These are phyloP conservation scores for Agrochola lota DNA, from an alignment of 2,888 invertebrate genomes.

Conservation along the genomic window DNA sequence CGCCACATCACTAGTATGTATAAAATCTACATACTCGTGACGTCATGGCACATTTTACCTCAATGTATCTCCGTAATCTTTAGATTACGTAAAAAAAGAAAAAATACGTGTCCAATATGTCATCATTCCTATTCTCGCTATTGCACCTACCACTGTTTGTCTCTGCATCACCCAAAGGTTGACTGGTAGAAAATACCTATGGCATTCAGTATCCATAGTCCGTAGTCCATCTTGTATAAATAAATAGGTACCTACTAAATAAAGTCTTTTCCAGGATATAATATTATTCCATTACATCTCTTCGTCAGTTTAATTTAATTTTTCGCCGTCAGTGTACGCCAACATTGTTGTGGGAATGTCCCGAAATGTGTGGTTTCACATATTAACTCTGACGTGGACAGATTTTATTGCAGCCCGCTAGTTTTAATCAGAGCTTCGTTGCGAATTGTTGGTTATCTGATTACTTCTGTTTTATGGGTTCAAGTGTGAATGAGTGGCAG, in stretches of 20 bases:
- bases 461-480: constrained; percentile 60
- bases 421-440: constrained; percentile 74
- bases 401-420: constrained; percentile 76
- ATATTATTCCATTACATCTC: constrained; percentile 53
- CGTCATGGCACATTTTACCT: too few relatives aligned
- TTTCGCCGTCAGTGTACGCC: constrained; percentile 76
- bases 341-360: constrained; percentile 81
- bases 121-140: too few relatives aligned
- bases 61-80: too few relatives aligned
- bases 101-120: too few relatives aligned
- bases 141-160: not conserved
- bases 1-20: too few relatives aligned
- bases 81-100: too few relatives aligned
- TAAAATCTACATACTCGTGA: too few relatives aligned
- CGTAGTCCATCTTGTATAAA: too few relatives aligned
- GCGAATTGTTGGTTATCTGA: constrained; percentile 60
- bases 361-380: constrained; percentile 78
- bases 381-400: constrained; percentile 78
- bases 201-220: too few relatives aligned
- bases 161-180: not conserved
- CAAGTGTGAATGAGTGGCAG: constrained; percentile 53
- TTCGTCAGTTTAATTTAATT: constrained; percentile 84
- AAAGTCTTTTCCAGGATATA: constrained; percentile 48
- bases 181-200: too few relatives aligned
- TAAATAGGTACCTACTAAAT: too few relatives aligned